Evolutionary conservation across 2,113 vertebrate genomes (phyloP).

Genomic region (Clupea harengus): DNA sequence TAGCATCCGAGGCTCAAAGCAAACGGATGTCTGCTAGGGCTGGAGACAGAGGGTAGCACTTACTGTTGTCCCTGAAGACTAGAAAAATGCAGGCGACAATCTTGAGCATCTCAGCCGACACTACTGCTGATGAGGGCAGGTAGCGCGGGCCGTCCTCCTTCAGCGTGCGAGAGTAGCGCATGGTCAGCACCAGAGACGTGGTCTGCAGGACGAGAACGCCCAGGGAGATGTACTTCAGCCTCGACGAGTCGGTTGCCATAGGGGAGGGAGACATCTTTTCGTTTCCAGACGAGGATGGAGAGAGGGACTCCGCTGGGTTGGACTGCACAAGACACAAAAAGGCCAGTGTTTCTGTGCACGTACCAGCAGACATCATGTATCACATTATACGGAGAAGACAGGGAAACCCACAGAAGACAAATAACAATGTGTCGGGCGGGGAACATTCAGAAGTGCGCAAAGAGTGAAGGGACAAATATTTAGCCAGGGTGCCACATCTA

Average conservation of each 20-base stretch:
- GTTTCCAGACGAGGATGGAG: neutral
- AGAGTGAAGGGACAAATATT: too few relatives aligned
- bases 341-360: neutral
- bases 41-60: constrained; percentile 50
- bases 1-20: neutral
- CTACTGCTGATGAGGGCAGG: constrained; percentile 95
- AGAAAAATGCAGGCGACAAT: constrained; percentile 85
- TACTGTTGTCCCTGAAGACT: constrained; percentile 91
- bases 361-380: neutral
- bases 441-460: too few relatives aligned
- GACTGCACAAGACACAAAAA: neutral
- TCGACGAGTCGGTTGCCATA: constrained; percentile 65
- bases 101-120: constrained; percentile 90
- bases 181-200: constrained; percentile 92
- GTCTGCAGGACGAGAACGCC: constrained; percentile 96
- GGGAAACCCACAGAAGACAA: neutral
- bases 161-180: constrained; percentile 95
- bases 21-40: too few relatives aligned
- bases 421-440: neutral
- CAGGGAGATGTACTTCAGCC: constrained; percentile 91
- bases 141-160: constrained; percentile 94
- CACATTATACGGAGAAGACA: neutral
- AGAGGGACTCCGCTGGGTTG: neutral
- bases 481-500: too few relatives aligned
- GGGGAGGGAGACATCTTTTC: neutral